Percentiles rank a stretch among this genome's conserved stretches.
Conservation (phyloP, 2,113 vertebrate genomes). For the Paramisgurnus dabryanus region DNA sequence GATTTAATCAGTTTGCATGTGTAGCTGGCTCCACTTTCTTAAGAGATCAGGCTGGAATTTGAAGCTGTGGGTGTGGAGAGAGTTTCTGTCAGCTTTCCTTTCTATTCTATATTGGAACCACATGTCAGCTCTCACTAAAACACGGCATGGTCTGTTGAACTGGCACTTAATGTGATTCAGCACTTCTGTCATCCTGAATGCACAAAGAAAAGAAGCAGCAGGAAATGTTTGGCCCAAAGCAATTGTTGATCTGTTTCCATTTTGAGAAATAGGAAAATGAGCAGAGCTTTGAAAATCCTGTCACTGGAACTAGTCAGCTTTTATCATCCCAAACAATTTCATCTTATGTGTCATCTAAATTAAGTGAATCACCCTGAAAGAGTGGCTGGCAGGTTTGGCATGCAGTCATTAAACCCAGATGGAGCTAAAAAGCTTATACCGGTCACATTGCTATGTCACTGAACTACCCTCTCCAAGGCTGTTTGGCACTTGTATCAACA, state of each 20-base stretch:
- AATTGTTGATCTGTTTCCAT: slow-evolving; percentile 10
- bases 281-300: slow-evolving; percentile 51
- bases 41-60: slow-evolving; percentile 74
- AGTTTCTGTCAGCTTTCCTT: slow-evolving; percentile 72
- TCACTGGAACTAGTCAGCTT: slow-evolving; percentile 35
- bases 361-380: slow-evolving; percentile 57
- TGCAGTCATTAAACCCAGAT: slow-evolving; percentile 62
- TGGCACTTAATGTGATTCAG: slow-evolving; percentile 64
- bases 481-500: slow-evolving; percentile 26
- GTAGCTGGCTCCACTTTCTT: slow-evolving; percentile 66
- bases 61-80: slow-evolving; percentile 75
- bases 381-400: slow-evolving; percentile 60
- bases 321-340: slow-evolving; percentile 47
- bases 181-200: slow-evolving; percentile 56
- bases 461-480: not conserved
- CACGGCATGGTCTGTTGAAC: slow-evolving; percentile 62
- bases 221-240: slow-evolving; percentile 58
- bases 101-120: slow-evolving; percentile 75
- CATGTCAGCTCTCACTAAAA: slow-evolving; percentile 71
- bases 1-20: slow-evolving; percentile 69
- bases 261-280: slow-evolving; percentile 53
- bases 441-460: slow-evolving; percentile 30
- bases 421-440: slow-evolving; percentile 49
- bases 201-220: slow-evolving; percentile 54
- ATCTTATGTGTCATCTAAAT: slow-evolving; percentile 54